Base-by-base conservation (phyloP, 2,797 vertebrate genomes). In the Synanceia verrucosa region DNA sequence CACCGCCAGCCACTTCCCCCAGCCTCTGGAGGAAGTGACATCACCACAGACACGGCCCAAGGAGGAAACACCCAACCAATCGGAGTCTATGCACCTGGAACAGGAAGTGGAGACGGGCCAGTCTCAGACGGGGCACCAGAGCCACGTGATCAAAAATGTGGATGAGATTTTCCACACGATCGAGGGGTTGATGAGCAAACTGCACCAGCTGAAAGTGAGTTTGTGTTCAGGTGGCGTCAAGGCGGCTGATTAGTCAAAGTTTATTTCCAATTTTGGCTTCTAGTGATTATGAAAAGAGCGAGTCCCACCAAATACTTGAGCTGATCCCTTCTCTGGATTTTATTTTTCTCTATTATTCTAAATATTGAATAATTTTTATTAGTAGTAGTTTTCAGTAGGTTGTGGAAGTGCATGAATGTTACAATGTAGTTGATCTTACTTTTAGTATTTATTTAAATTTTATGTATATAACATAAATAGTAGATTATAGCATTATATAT, bases 91-190 rank as follows among this genome's bases (percentile, higher is more conserved):
- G 68, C 74, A 53, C 10, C 39, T 1, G 24, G 78, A 86, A 7
- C 60, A 28, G 51, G 69, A 82, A 6, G 80, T 70, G 1, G 79
- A 67, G 50, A 13, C n/a, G 28, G 70, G 77, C 65, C 88, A 67
- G 13, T 65, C 72, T 21, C 84, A 70, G 39, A 41, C 64, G 0
- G 65, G 47, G 0, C 36, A 29, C 6, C 91, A 82, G 67, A 89
- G 79, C 33, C 92, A 88, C 13, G 76, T 90, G 73, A 91, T 94
- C 66, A 91, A 81, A 65, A 93, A 94, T 1, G 89, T 91, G 61
- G 93, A 95, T 2, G 93, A 93, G 84, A 93, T 95, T 65, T 94
- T 95, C 66, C 86, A 85, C 68, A 94, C 91, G 0, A 94, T 95
- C 5, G 93, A 94, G 65, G 85, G 86, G 58, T 19, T 95, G 88